Evolutionary conservation across 2,888 invertebrate genomes (phyloP).

Genomic region (Catotricha subobsoleta): DNA sequence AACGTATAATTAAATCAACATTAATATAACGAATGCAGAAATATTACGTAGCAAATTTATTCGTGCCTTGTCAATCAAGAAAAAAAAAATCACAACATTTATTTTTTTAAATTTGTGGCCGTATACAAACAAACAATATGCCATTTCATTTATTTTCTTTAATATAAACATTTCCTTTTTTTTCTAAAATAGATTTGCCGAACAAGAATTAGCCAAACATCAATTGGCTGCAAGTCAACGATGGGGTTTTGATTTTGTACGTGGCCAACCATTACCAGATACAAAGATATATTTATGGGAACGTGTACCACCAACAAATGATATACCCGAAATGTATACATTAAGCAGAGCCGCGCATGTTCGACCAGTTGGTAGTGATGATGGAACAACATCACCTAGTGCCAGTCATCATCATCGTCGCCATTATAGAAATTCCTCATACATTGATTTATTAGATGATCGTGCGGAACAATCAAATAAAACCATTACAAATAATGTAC

Average conservation of each 20-base stretch:
- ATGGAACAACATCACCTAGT: conserved; percentile 5
- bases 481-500: not conserved
- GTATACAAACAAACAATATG: too few relatives aligned
- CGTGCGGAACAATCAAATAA: conserved; percentile 1
- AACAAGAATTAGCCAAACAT: conserved; percentile 22
- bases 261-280: conserved; percentile 20
- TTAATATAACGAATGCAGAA: too few relatives aligned
- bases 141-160: too few relatives aligned
- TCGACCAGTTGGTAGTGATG: conserved; percentile 16
- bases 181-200: conserved; percentile 16
- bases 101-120: too few relatives aligned
- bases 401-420: not conserved
- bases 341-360: conserved; percentile 28
- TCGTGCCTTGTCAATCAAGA: too few relatives aligned
- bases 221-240: conserved; percentile 43
- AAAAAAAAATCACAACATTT: too few relatives aligned
- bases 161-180: too few relatives aligned
- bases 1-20: too few relatives aligned
- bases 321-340: conserved; percentile 27
- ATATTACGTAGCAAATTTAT: too few relatives aligned
- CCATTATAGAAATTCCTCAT: too few relatives aligned
- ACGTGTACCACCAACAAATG: conserved; percentile 23
- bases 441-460: conserved; percentile 1
- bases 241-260: conserved; percentile 29
- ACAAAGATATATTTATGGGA: conserved; percentile 24